These are phyloP conservation scores for Lonchura striata DNA, from an alignment of 2,113 vertebrate species.

Conservation along the genomic window DNA sequence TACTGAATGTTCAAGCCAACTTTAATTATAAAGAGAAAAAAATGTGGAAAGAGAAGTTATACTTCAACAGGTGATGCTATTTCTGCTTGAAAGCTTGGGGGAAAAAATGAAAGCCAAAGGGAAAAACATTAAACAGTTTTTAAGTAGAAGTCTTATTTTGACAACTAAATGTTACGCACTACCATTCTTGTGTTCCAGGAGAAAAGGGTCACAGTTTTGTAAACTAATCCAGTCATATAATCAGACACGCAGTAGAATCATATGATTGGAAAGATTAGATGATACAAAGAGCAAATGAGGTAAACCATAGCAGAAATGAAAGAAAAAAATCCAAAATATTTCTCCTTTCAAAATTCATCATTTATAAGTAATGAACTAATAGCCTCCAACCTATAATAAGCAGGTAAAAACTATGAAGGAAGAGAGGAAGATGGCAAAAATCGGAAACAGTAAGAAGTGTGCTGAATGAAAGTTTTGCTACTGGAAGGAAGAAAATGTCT, in stretches of 20 bases:
- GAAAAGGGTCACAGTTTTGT: background rate
- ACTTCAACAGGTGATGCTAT: background rate
- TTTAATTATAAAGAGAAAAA: background rate
- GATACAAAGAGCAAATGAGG: background rate
- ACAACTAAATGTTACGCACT: background rate
- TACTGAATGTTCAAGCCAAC: background rate
- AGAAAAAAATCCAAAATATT: background rate
- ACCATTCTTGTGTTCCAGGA: background rate
- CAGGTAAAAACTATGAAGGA: background rate
- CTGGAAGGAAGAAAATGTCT: background rate
- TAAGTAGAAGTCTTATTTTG: background rate
- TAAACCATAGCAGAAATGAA: background rate
- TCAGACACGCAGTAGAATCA: background rate
- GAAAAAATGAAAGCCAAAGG: background rate
- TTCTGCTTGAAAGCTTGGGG: background rate
- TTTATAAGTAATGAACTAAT: background rate
- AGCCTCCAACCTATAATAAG: background rate
- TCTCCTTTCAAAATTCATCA: background rate
- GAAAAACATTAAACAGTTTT: background rate
- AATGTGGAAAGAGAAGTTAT: background rate
- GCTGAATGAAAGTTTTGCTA: background rate
- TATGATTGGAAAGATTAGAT: background rate
- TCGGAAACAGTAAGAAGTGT: background rate
- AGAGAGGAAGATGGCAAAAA: background rate
- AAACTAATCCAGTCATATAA: background rate